Base-by-base conservation (phyloP, 2,888 invertebrate genomes). In the Sialis fuliginosa region DNA sequence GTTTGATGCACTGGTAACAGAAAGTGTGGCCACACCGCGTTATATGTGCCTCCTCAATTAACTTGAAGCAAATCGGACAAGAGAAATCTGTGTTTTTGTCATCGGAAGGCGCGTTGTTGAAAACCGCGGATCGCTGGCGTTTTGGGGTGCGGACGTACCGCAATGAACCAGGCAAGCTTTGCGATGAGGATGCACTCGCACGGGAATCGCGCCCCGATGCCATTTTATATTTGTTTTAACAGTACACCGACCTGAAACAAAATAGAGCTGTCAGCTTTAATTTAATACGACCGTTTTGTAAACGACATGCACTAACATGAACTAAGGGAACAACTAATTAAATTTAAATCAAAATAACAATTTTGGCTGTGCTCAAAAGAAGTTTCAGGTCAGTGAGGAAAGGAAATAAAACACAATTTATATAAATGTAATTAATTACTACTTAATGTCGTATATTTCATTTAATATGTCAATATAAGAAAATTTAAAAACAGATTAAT, bases 11-110 rank as follows among this genome's bases (percentile, higher is more conserved):
- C 12, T 75, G 72, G 59, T 77, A 80, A 64, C 93, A 93, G 67
- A 88, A 93, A 1, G 90, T 90, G 62, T 93, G 92, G 0, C 92
- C 92, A 65, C 93, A 92, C 54, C 82, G 78, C 0, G 91, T 91
- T 58, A 92, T 88, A 63, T 89, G 82, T 0, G 92, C 90, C 63
- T 90, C 90, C 54, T 82, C 81, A 50, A 92, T 87, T 43, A 87
- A 67, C 62, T 89, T 86, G 65, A 90, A 86, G 66, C 93, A 93
- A 46, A 91, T 81, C 0, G 90, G 87, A 60, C 91, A 86, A 45
- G 75, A 65, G 53, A 69, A 71, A 67, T 51, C 33, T 55, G 66
- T 58, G 59, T 74, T 77, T 63, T 79, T 79, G 56, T 81, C 79
- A 54, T 80, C 80, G 12, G 31, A 9, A 10, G 32, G 8, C 2